phyloP scores from a whole-genome alignment of 2,888 invertebrate species.

The Eurois occulta region DNA sequence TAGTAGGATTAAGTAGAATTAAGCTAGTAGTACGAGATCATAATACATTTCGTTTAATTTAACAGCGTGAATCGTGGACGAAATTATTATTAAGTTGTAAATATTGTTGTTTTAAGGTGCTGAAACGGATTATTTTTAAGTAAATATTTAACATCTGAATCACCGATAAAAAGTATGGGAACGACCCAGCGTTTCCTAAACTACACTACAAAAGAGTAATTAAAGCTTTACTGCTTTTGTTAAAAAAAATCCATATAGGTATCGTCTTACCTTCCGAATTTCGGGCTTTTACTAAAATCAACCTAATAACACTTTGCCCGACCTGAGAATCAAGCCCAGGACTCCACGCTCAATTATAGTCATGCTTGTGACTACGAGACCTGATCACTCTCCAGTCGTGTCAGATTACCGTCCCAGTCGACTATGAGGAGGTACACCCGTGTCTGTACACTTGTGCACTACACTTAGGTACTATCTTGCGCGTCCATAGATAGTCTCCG shows the following conservation, averaged over 20 bases:
- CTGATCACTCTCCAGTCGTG: neutral
- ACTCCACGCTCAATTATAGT: neutral
- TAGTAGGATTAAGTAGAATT: conserved; percentile 44
- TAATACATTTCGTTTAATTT: conserved; percentile 39
- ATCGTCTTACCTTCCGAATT: too few relatives aligned
- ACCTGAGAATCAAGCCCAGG: neutral
- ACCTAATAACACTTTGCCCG: too few relatives aligned
- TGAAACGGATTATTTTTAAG: conserved; percentile 1
- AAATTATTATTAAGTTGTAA: conserved; percentile 33
- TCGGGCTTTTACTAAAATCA: too few relatives aligned
- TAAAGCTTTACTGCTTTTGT: too few relatives aligned
- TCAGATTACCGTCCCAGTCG: neutral
- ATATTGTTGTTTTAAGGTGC: neutral
- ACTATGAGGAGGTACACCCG: too few relatives aligned
- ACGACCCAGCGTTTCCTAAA: neutral
- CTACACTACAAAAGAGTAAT: neutral
- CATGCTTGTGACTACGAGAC: neutral
- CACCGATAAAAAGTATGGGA: neutral
- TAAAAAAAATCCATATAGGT: too few relatives aligned
- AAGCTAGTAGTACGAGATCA: conserved; percentile 34
- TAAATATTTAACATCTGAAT: conserved; percentile 20
- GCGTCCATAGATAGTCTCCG: neutral
- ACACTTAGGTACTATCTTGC: neutral
- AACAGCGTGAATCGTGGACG: neutral
- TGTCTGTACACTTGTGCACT: too few relatives aligned